These are phyloP conservation scores for Seriola quinqueradiata DNA, from an alignment of 2,113 vertebrate species.

Conservation along the genomic window DNA sequence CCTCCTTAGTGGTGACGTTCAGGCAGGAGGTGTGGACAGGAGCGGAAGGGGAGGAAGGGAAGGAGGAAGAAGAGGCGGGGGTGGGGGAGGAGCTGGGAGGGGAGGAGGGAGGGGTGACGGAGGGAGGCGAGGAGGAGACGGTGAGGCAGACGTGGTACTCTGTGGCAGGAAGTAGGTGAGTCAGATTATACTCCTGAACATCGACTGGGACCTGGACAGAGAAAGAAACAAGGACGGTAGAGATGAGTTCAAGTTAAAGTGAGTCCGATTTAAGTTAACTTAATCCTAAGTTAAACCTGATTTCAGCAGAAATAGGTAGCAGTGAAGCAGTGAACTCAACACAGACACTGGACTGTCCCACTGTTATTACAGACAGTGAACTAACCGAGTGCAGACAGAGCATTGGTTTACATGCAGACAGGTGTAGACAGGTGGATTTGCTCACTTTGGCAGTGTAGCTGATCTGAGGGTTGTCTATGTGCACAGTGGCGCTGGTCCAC, in stretches of 20 bases:
- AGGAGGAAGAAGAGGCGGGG: constrained; percentile 1
- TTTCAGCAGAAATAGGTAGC: too few relatives aligned
- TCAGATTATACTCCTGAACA: constrained; percentile 88
- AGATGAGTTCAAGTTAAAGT: too few relatives aligned
- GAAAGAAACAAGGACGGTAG: background rate
- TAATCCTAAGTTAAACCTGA: too few relatives aligned
- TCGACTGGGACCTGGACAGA: constrained; percentile 82
- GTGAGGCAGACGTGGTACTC: constrained; percentile 87
- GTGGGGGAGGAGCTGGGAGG: constrained; percentile 70
- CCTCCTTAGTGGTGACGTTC: constrained; percentile 86
- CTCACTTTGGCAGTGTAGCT: constrained; percentile 85
- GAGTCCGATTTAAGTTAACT: too few relatives aligned
- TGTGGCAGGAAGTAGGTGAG: constrained; percentile 86
- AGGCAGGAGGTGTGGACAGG: constrained; percentile 82
- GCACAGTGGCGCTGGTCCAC: constrained; percentile 86
- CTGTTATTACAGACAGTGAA: background rate
- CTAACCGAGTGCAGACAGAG: background rate
- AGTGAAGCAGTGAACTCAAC: background rate
- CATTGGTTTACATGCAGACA: too few relatives aligned
- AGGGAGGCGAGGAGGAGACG: constrained; percentile 67
- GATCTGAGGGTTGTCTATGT: constrained; percentile 87
- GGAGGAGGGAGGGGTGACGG: constrained; percentile 52
- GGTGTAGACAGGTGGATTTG: background rate
- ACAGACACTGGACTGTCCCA: background rate
- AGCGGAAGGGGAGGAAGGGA: constrained; percentile 54